Base-by-base conservation (phyloP, 2,888 invertebrate genomes). In the Campoletis raptor region DNA sequence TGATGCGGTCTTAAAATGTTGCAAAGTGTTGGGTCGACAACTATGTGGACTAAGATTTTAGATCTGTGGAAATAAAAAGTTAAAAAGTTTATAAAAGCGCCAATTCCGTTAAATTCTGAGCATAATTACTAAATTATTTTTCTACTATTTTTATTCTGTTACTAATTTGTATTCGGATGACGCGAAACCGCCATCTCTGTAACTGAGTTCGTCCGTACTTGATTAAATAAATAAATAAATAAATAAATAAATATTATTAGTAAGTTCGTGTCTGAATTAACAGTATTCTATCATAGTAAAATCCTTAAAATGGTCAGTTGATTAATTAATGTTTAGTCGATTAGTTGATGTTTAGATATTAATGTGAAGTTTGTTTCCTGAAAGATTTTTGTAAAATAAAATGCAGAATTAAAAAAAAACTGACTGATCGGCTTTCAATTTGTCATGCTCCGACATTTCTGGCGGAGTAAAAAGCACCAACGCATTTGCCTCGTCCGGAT, bases 1-100 rank as follows among this genome's bases (percentile, higher is more conserved):
- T 99, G 99, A 96, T 99, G 99, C 0, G 99, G 99, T 72, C 99
- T 95, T 4, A 99, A 95, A 83, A 99, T 96, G 92, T 98, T 97
- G 21, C 98, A 97, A 3, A 99, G 95, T 1, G 97, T 94, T 0
- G 99, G 99, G 95, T 99, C 99, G 0, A 99, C 99, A 0, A 99
- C 99, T 2, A 99, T 99, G 93, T 99, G 99, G 0, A 99, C 99
- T 92, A 96, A 95, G 79, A 95, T 95, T 81, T 96, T 96, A 40
- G 95, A 95, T 78, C 96, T 96, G 90, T 70, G 94, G 94, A 88
- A 61, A 61, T 61, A 1, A 30, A 61, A 2, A 18, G n/a, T 48
- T 48, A 18, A n/a, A n/a, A n/a, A n/a, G n/a, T n/a, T n/a, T n/a
- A n/a, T n/a, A 30, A 30, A 30, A 30, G 1, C 30, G 30, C 30